Evolutionary conservation across 2,113 vertebrate genomes (phyloP), one percentile per base, ranked within the genome.

Genomic region (Gasterosteus aculeatus): DNA sequence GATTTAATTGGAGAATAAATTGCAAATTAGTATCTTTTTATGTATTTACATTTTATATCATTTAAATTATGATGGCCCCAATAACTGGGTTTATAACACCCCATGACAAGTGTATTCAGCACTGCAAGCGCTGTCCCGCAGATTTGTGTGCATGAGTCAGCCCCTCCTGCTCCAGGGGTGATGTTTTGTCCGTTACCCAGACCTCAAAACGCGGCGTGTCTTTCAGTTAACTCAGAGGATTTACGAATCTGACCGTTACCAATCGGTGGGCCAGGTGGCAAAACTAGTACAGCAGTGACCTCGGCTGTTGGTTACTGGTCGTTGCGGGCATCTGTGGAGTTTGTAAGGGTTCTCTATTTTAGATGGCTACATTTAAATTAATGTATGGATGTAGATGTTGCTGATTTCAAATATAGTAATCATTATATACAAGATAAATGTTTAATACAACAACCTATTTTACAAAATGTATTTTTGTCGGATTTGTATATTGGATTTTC

Each of bases 131-230:
- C 54, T 63, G 69, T 57, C 33, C 38, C 33, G 69, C 53, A 81
- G 62, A 75, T 75, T 26, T 26, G 82, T 79, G 72, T 74, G 51
- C 12, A 18, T 85, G 81, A 86, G 69, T 81, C 80, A 85, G 69
- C 38, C 58, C 68, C 75, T 75, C 62, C 54, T 15, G 71, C 60
- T 79, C 19, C 69, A 39, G 62, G 56, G 82, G 47, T 49, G 60
- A n/a, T 63, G 58, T 41, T 76, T 10, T 72, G 59, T 67, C 62
- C 79, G 77, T 85, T 84, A 80, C 77, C 79, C 51, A 42, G 15
- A 68, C 73, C 80, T 79, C 74, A 6, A 79, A 84, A 85, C 42
- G 68, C 67, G 61, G 60, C 58, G 18, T 67, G 41, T 76, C 62
- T 60, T 38, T 58, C 51, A 33, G 67, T 47, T 77, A 53, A 44